Conservation (phyloP, 2,113 vertebrate species). For the Petaurus breviceps region DNA sequence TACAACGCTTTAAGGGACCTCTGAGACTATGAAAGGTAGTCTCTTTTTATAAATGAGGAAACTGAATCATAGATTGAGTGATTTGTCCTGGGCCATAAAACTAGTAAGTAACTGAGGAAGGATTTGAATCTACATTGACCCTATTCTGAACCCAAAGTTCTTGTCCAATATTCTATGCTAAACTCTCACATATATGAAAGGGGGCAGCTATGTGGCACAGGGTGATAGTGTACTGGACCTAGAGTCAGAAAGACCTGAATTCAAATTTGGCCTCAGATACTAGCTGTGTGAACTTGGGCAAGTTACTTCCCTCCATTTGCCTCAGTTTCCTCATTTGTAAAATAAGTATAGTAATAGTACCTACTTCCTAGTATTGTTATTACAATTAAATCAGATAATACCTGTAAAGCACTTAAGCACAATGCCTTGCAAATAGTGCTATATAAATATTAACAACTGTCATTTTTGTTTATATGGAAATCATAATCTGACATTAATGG, state of each 20-base stretch:
- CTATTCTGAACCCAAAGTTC: background rate
- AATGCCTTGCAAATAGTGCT: background rate
- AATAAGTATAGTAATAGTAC: background rate
- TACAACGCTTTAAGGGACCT: too few species aligned
- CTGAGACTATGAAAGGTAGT: background rate
- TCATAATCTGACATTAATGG: background rate
- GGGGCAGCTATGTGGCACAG: background rate
- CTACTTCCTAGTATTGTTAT: background rate
- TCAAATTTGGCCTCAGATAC: background rate
- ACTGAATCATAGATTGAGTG: background rate
- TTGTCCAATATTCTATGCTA: background rate
- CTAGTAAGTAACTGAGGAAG: background rate
- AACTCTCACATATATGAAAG: background rate
- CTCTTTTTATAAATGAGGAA: background rate
- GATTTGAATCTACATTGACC: background rate
- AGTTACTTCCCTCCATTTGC: background rate
- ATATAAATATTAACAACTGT: background rate
- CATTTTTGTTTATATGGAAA: background rate
- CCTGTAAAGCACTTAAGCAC: background rate
- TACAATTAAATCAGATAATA: background rate
- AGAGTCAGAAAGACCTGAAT: background rate
- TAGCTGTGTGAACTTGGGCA: background rate
- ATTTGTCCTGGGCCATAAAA: background rate
- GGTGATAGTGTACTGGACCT: background rate
- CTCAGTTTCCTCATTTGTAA: background rate